A percentile compares a stretch with the other conserved stretches of the same genome.
Conservation (phyloP, 1,140 invertebrate genomes). For the Plodia interpunctella region DNA sequence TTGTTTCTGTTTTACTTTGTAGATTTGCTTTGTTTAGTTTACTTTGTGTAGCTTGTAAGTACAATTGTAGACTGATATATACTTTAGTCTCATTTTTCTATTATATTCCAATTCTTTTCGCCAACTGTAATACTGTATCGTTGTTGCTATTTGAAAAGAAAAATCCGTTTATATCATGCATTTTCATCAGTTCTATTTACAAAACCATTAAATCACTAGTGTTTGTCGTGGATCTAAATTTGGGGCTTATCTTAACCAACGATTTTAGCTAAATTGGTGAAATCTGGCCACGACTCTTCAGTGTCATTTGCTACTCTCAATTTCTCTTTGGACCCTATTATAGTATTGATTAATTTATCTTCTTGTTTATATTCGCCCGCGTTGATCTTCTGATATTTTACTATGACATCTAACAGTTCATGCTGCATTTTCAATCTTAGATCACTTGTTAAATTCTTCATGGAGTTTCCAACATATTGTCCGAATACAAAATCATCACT, state of each 20-base stretch:
- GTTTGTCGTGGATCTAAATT: neutral
- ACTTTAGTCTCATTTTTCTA: neutral
- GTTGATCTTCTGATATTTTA: slow-evolving; percentile 54
- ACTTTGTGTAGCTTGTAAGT: too few relatives aligned
- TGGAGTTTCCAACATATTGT: slow-evolving; percentile 55
- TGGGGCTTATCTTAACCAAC: slow-evolving; percentile 41
- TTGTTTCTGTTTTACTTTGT: too few relatives aligned
- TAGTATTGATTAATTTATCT: slow-evolving; percentile 19
- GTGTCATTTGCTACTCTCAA: slow-evolving; percentile 23
- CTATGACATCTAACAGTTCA: slow-evolving; percentile 55
- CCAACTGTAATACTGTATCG: too few relatives aligned
- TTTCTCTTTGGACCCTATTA: slow-evolving; percentile 25
- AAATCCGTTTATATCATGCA: too few relatives aligned
- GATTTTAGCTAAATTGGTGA: slow-evolving; percentile 56
- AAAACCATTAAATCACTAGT: too few relatives aligned
- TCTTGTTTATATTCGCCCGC: slow-evolving; percentile 30
- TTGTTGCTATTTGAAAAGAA: too few relatives aligned
- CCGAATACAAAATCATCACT: slow-evolving; percentile 68
- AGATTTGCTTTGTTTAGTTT: too few relatives aligned
- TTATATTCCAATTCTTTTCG: neutral
- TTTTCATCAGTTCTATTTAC: neutral
- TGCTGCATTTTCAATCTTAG: slow-evolving; percentile 53
- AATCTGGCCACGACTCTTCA: slow-evolving; percentile 57
- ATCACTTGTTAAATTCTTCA: slow-evolving; percentile 53
- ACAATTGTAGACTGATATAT: too few relatives aligned